Evolutionary conservation across 1,140 invertebrate species (phyloP), one percentile per base, ranked within the genome.

Genomic region (Tetragonula clypearis): DNA sequence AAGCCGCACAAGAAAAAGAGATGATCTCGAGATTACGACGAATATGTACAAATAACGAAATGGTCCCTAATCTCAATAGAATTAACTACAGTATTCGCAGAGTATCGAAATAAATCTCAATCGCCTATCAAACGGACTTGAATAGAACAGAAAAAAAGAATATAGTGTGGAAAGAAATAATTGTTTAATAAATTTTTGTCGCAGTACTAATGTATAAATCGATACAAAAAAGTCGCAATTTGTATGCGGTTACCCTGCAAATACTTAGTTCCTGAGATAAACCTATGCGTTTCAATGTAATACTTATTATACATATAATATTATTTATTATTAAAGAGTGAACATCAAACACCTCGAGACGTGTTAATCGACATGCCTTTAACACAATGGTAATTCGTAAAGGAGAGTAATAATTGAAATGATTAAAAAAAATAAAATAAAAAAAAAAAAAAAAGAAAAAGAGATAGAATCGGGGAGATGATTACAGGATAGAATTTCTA

Each of bases 31-130:
- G 6, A 79, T 49, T 75, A 66, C 23, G 72, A 66, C 60, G 26
- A 88, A 68, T 89, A 88, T 89, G 17, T 88, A 89, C 87, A 88
- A 87, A 68, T 62, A 86, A 89, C 83, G 75, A 87, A 88, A 89
- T 88, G 83, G 69, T 88, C 77, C 74, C 73, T 82, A 82, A 85
- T 72, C 82, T 78, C 74, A 81, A 88, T 41, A 85, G 53, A 21
- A 73, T 55, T 23, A 78, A 82, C 87, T 84, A 81, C 17, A 80
- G 68, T 72, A 88, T 80, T 82, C 66, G 69, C 82, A 88, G 79
- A 88, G 86, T 58, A 35, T 85, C 68, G 23, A 53, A 35, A 79
- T 49, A 19, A 69, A 14, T 56, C 23, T 78, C 21, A 41, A 56
- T n/a, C 55, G 30, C 6, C 41, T 12, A 55, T n/a, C 23, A 62